Evolutionary conservation across 2,113 vertebrate genomes (phyloP).

Genomic region (Psephotus haematonotus): DNA sequence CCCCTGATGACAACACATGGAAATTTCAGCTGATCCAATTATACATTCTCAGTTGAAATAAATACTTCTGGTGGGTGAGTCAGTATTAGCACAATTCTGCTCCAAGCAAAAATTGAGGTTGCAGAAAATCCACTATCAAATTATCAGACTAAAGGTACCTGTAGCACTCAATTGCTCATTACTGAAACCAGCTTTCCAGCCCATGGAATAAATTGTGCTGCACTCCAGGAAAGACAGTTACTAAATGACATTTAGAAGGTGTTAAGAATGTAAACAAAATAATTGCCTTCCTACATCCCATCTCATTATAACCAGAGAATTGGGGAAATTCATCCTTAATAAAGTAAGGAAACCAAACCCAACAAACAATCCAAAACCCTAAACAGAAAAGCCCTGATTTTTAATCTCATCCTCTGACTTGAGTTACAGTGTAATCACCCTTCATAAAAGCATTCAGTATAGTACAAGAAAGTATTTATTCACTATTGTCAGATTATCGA

Average conservation of each 20-base stretch:
- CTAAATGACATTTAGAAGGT: background rate
- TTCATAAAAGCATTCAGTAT: background rate
- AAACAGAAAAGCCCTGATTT: background rate
- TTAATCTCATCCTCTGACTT: background rate
- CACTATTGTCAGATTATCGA: background rate
- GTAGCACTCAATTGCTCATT: background rate
- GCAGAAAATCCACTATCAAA: background rate
- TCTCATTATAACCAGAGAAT: background rate
- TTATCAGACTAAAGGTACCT: background rate
- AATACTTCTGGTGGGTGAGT: background rate
- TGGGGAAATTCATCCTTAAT: background rate
- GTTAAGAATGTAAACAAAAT: background rate
- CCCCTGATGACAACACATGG: background rate
- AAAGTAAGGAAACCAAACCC: background rate
- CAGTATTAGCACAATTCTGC: background rate
- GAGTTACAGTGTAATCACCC: background rate
- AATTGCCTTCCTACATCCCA: background rate
- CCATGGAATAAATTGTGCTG: background rate
- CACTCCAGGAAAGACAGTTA: background rate
- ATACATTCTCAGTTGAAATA: background rate
- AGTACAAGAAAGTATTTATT: background rate
- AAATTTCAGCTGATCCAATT: background rate
- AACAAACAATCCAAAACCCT: rapidly evolving
- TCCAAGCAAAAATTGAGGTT: background rate
- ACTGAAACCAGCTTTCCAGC: background rate